Conservation (phyloP, 2,888 invertebrate species). For the Plusia festucae region DNA sequence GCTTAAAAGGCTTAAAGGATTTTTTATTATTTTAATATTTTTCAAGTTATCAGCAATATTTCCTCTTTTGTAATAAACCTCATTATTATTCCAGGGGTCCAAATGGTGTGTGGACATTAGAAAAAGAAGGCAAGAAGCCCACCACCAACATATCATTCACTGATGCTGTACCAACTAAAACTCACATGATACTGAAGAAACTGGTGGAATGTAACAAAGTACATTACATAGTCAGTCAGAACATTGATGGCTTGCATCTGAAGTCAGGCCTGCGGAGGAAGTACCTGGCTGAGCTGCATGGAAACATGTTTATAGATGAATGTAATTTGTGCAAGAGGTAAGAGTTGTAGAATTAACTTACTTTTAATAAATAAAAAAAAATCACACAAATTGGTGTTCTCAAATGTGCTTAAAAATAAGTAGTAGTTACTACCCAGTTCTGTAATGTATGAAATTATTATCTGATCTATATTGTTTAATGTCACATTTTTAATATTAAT, state of each 20-base stretch:
- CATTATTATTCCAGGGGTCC: constrained; percentile 92
- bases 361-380: too few species aligned
- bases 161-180: constrained; percentile 96
- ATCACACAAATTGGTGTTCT: too few species aligned
- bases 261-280: constrained; percentile 95
- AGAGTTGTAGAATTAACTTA: too few species aligned
- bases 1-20: too few species aligned
- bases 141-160: constrained; percentile 95
- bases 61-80: background rate
- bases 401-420: too few species aligned
- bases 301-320: constrained; percentile 99
- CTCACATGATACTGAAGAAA: constrained; percentile 97
- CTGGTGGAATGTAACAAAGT: constrained; percentile 92
- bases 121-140: constrained; percentile 96
- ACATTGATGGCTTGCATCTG: constrained; percentile 99
- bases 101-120: constrained; percentile 98
- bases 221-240: constrained; percentile 98
- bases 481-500: too few species aligned
- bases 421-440: too few species aligned
- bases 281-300: constrained; percentile 97
- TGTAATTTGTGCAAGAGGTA: constrained; percentile 96
- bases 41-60: too few species aligned
- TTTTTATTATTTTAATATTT: too few species aligned
- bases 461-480: too few species aligned
- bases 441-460: too few species aligned